A percentile compares a stretch with the other conserved stretches of the same genome.
These are phyloP conservation scores for Calyptomena viridis DNA, from an alignment of 2,113 vertebrate species.

Conservation along the genomic window DNA sequence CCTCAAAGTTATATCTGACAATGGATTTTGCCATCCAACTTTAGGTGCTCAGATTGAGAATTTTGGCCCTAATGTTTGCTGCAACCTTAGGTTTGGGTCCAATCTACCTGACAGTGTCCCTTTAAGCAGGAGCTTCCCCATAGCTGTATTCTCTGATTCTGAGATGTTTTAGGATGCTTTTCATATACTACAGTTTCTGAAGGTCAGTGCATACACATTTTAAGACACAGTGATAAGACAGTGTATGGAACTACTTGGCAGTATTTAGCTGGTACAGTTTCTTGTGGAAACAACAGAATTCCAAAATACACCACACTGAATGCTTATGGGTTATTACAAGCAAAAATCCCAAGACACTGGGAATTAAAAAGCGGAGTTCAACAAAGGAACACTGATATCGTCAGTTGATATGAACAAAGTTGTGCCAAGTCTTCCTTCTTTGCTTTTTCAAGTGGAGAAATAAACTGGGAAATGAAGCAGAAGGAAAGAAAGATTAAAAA, in stretches of 20 bases:
- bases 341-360: conserved; percentile 51
- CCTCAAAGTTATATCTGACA: not conserved
- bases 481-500: not conserved
- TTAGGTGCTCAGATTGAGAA: not conserved
- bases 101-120: not conserved
- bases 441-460: conserved; percentile 71
- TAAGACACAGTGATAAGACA: conserved; percentile 62
- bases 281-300: conserved; percentile 65
- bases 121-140: conserved; percentile 4
- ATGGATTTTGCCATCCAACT: not conserved
- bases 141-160: not conserved
- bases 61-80: not conserved
- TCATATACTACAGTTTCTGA: conserved; percentile 35
- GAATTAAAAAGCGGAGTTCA: conserved; percentile 70
- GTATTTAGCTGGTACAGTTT: conserved; percentile 72
- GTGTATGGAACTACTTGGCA: conserved; percentile 70
- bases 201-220: conserved; percentile 51
- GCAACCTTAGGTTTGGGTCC: not conserved
- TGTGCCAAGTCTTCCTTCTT: conserved; percentile 56
- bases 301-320: conserved; percentile 61
- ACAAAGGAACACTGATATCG: conserved; percentile 61
- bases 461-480: conserved; percentile 64
- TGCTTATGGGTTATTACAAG: conserved; percentile 65
- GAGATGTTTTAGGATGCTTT: conserved; percentile 46
- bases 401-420: conserved; percentile 53